These are phyloP conservation scores for Lytechinus pictus DNA, from an alignment of 35 echinoderm and acorn worm genomes.

Conservation along the genomic window DNA sequence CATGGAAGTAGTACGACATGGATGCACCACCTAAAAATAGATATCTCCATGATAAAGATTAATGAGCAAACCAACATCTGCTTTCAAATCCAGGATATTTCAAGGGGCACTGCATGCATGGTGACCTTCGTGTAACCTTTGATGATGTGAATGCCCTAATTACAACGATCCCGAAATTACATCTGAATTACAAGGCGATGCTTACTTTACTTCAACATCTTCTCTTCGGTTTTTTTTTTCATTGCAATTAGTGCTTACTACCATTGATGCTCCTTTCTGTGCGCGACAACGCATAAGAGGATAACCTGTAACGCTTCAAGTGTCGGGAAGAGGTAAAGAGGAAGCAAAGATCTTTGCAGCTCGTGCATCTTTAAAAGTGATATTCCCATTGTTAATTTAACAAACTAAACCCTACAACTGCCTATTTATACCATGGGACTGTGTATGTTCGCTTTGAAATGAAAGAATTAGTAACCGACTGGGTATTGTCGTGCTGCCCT, in stretches of 20 bases:
- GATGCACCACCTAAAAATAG: no score
- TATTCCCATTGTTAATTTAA: neutral
- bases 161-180: neutral
- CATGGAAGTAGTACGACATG: no score
- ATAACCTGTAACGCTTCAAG: neutral
- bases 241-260: neutral
- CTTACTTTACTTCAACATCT: neutral
- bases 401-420: neutral
- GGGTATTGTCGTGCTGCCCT: neutral
- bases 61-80: no score
- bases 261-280: neutral
- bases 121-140: neutral
- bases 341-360: neutral
- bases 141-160: neutral
- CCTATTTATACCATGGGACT: neutral
- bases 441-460: neutral
- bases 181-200: neutral
- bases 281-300: neutral
- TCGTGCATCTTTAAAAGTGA: neutral
- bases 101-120: neutral
- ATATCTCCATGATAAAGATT: no score
- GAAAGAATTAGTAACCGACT: neutral
- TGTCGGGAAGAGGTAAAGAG: neutral
- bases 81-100: neutral
- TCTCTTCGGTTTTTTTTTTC: no score